phyloP scores from a whole-genome alignment of 2,113 vertebrate genomes.

The Circaetus cinerascens region DNA sequence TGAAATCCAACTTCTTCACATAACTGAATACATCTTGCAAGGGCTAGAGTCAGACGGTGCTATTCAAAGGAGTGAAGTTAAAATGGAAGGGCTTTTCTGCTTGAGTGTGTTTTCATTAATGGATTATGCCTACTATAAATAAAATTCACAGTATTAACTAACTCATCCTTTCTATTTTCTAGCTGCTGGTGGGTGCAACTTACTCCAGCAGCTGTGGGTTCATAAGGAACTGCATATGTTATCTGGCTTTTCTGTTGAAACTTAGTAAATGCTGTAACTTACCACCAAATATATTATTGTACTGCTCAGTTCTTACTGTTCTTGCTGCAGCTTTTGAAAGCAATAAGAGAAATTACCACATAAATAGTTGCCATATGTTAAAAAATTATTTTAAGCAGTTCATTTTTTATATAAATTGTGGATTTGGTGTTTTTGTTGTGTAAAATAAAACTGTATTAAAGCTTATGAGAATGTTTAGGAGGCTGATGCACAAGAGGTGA shows the following conservation, averaged over 20 bases:
- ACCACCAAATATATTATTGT: not conserved
- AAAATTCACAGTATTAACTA: not conserved
- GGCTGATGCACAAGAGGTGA: not conserved
- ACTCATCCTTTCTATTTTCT: not conserved
- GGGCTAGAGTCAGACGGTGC: not conserved
- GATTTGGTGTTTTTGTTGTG: constrained; percentile 32
- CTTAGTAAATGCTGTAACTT: not conserved
- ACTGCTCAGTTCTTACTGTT: not conserved
- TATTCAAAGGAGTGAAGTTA: not conserved
- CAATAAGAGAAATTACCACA: constrained; percentile 26
- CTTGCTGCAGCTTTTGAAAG: constrained; percentile 38
- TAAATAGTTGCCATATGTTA: constrained; percentile 14
- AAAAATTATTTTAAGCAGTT: constrained; percentile 15
- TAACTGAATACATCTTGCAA: not conserved
- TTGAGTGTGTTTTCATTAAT: not conserved
- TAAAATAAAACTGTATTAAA: not conserved
- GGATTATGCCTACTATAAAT: not conserved
- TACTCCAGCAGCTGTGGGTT: not conserved
- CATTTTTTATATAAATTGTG: constrained; percentile 20
- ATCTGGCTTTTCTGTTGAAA: constrained; percentile 5
- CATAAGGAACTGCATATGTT: not conserved
- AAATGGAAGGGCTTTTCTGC: not conserved
- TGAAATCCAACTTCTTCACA: not conserved
- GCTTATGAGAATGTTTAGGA: not conserved
- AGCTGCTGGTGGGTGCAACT: not conserved